Evolutionary conservation across 2,797 vertebrate genomes (phyloP).

Genomic region (Florisuga fusca): DNA sequence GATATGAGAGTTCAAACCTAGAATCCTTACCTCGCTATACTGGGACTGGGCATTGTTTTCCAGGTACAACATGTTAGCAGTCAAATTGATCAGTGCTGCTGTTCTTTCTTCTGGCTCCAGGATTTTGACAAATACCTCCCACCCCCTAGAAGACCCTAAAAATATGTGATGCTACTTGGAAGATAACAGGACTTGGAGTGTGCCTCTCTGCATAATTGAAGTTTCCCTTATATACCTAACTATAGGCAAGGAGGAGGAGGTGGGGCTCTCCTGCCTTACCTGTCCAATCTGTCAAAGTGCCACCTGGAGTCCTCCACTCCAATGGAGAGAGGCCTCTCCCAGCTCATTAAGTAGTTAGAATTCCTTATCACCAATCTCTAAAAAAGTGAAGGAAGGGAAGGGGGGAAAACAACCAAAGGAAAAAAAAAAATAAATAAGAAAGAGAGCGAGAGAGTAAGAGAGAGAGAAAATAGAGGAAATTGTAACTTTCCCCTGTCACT

Average conservation of each 20-base stretch:
- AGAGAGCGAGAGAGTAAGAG: background rate
- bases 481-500: slow-evolving; percentile 71
- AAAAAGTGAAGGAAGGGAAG: slow-evolving; percentile 42
- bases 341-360: slow-evolving; percentile 87
- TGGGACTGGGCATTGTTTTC: slow-evolving; percentile 94
- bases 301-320: slow-evolving; percentile 88
- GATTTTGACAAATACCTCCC: slow-evolving; percentile 89
- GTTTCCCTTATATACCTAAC: slow-evolving; percentile 91
- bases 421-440: background rate
- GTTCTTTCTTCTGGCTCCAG: slow-evolving; percentile 99
- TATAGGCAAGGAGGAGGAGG: slow-evolving; percentile 86
- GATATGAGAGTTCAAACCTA: slow-evolving; percentile 54
- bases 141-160: slow-evolving; percentile 84
- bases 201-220: slow-evolving; percentile 86
- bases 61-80: slow-evolving; percentile 99
- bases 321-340: slow-evolving; percentile 86
- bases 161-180: slow-evolving; percentile 75
- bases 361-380: slow-evolving; percentile 86
- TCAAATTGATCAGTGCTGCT: slow-evolving; percentile 95
- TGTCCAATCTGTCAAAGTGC: slow-evolving; percentile 90
- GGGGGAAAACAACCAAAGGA: background rate
- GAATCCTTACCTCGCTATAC: slow-evolving; percentile 96
- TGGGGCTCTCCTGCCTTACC: slow-evolving; percentile 89
- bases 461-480: slow-evolving; percentile 28
- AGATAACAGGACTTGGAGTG: slow-evolving; percentile 83